Base-by-base conservation (phyloP, 2,888 invertebrate species). In the Ectemnius continuus region DNA sequence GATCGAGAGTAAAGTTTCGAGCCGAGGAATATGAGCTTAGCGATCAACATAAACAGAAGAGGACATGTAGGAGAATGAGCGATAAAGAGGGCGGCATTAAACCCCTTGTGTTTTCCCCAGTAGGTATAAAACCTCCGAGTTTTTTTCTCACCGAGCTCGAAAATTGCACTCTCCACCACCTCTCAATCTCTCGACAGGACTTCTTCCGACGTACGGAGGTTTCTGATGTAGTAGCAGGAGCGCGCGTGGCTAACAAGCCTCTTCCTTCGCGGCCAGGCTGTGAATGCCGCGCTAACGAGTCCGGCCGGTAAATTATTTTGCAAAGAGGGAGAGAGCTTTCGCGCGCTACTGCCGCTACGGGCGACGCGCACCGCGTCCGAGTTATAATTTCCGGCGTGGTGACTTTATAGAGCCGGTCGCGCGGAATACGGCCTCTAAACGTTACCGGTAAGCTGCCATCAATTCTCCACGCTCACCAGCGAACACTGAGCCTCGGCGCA, bases 321-420 rank as follows among this genome's bases (percentile, higher is more conserved):
- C 74, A 76, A 79, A 83, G 78, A 67, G 75, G 80, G 75, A 47
- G 78, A 16, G 75, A 47, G 78, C 62, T 82, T 82, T 82, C 75
- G 72, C 76, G 75, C 68, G 81, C 36, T 36, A 11, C 36, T 36
- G 8, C 36, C 11, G 36, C 11, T 36, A 36, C 36, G 8, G 36
- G 36, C 8, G 36, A 36, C 36, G 76, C 70, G 68, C 73, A 70
- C 75, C 70, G 78, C 76, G 78, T 73, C 73, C 79, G 76, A 86
- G 85, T 85, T 85, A 84, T 86, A 87, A 88, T 87, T 88, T 88
- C 84, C 81, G 76, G 73, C 65, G 75, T 82, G 82, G 80, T 79
- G 82, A 85, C 84, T 86, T 88, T 86, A 88, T 87, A 83, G 83
- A 81, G 70, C 83, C 75, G 75, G 79, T 83, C 79, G 74, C 71